These are phyloP conservation scores for Arizona elegans DNA, from an alignment of 2,113 vertebrate species.

Conservation along the genomic window DNA sequence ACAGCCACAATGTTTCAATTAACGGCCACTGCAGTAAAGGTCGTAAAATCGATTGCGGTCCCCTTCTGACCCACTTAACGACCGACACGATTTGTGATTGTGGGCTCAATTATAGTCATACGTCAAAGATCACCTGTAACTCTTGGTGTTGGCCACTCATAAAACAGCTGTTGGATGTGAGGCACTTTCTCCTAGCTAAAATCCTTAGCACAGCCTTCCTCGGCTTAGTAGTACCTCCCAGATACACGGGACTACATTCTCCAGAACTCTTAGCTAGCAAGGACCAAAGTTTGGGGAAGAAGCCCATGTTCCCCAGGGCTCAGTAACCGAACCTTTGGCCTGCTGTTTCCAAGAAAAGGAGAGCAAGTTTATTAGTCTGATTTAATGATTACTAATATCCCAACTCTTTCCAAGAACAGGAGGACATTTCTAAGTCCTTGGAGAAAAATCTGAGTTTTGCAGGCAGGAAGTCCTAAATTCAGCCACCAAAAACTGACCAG, in stretches of 20 bases:
- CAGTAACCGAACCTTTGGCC: neutral
- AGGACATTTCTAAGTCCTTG: neutral
- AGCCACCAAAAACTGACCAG: neutral
- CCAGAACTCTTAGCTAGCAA: neutral
- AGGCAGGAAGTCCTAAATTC: neutral
- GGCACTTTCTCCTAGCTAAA: neutral
- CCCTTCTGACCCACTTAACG: no score
- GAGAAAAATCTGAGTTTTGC: neutral
- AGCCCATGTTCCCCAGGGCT: neutral
- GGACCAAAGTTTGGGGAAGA: neutral
- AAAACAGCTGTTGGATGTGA: neutral
- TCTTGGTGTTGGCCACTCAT: neutral
- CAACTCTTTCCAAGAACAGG: neutral
- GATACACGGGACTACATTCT: neutral
- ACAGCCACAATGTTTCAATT: no score
- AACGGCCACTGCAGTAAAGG: no score
- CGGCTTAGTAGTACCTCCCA: neutral
- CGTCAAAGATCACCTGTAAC: neutral
- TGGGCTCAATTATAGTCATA: neutral
- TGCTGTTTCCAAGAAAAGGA: neutral
- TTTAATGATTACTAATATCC: neutral
- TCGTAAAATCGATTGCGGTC: no score
- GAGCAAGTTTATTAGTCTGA: neutral
- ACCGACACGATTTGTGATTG: neutral
- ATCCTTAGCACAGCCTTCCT: neutral